Percentiles rank a stretch among this genome's conserved stretches.
phyloP scores from a whole-genome alignment of 2,113 vertebrate genomes.

The Eudorcas thomsonii region DNA sequence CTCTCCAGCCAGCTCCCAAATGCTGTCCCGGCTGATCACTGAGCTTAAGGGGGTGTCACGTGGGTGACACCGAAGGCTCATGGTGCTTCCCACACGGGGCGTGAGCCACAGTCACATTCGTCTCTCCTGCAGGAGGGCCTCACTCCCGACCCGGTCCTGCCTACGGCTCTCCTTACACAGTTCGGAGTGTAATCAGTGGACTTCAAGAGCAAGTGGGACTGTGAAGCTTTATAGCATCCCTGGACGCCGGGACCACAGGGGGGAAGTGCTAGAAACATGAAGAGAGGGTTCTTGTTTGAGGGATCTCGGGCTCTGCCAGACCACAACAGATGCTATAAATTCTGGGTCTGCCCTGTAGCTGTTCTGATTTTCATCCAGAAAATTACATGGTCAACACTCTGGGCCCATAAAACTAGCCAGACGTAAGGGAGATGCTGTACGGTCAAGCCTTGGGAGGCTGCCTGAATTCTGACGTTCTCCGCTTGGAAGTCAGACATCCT shows the following conservation, averaged over 20 bases:
- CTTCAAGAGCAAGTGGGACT: not conserved
- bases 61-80: not conserved
- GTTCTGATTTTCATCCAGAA: constrained; percentile 70
- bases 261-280: not conserved
- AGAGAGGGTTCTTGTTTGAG: not conserved
- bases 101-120: accelerated
- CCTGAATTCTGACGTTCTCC: not conserved
- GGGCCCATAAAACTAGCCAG: constrained; percentile 69
- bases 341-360: not conserved
- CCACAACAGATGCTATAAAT: constrained; percentile 67
- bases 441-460: not conserved
- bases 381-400: constrained; percentile 29
- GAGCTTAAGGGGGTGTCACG: not conserved
- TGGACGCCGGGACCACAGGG: not conserved
- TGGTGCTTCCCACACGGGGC: accelerated
- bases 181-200: not conserved
- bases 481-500: not conserved
- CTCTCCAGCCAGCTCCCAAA: not conserved
- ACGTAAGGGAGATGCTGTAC: constrained; percentile 55
- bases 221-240: not conserved
- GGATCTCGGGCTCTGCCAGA: constrained; percentile 22
- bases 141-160: not conserved
- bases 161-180: not conserved
- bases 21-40: accelerated
- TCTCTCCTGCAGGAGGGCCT: not conserved